Conservation (phyloP, 2,797 vertebrate species). For the Helarctos malayanus region DNA sequence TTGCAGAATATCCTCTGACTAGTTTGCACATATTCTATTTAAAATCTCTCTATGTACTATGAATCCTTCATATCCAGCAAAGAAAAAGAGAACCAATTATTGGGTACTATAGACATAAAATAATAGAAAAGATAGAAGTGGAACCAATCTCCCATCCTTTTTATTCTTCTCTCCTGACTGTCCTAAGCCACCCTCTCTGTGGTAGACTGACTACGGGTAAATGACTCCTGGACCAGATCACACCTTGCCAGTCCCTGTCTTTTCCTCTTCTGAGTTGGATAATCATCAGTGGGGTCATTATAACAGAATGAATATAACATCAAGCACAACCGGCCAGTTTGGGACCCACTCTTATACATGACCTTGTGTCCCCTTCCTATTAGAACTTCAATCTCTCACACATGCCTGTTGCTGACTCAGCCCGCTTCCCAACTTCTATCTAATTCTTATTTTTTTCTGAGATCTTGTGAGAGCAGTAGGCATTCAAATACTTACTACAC, state of each 20-base stretch:
- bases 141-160: neutral
- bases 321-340: neutral
- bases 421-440: neutral
- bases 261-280: neutral
- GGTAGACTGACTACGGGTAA: neutral
- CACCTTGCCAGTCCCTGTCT: neutral
- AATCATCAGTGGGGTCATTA: neutral
- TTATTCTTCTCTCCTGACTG: neutral
- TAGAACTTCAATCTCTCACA: neutral
- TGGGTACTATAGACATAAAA: neutral
- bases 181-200: neutral
- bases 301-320: neutral
- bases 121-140: neutral
- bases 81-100: neutral
- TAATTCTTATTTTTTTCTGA: neutral
- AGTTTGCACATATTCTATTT: neutral
- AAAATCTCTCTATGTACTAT: neutral
- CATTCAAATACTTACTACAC: neutral
- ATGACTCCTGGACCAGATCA: neutral
- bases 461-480: neutral
- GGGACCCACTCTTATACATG: neutral
- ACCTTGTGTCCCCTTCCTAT: neutral
- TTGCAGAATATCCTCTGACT: neutral
- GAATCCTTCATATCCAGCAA: neutral
- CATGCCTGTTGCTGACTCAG: neutral